Percentiles rank a stretch among this genome's conserved stretches.
Conservation (phyloP, 1,140 invertebrate genomes). For the Drosophila guanche region DNA sequence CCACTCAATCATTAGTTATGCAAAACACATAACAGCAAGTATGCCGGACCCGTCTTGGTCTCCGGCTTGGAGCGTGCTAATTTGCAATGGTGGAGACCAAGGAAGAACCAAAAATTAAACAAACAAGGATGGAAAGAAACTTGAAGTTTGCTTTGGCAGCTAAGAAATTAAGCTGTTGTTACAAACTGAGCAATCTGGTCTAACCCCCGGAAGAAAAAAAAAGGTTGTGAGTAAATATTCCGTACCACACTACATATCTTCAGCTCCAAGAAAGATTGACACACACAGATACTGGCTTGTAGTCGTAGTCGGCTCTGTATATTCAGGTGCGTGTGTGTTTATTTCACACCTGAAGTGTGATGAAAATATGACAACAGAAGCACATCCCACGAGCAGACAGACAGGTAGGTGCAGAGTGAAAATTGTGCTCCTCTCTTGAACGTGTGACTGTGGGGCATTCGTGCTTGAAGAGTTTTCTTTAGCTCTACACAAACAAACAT, state of each 20-base stretch:
- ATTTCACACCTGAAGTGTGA: slow-evolving; percentile 78
- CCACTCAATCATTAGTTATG: slow-evolving; percentile 50
- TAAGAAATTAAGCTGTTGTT: slow-evolving; percentile 61
- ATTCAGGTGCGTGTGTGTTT: slow-evolving; percentile 49
- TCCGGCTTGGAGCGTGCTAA: slow-evolving; percentile 12
- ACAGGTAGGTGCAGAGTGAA: slow-evolving; percentile 64
- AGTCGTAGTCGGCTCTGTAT: neutral
- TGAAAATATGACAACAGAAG: slow-evolving; percentile 75
- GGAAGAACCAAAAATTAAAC: slow-evolving; percentile 33
- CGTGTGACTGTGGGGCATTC: slow-evolving; percentile 75
- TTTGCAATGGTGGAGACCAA: slow-evolving; percentile 30
- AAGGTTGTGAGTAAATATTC: slow-evolving; percentile 40
- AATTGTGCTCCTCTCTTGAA: slow-evolving; percentile 60
- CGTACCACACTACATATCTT: slow-evolving; percentile 27
- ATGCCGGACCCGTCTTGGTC: slow-evolving; percentile 1
- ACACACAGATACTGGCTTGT: slow-evolving; percentile 6
- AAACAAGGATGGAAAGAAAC: slow-evolving; percentile 22
- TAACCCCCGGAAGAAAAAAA: neutral
- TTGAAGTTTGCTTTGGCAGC: slow-evolving; percentile 40
- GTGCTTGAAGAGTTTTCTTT: slow-evolving; percentile 76
- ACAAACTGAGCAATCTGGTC: slow-evolving; percentile 4
- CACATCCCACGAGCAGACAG: slow-evolving; percentile 54
- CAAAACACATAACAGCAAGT: slow-evolving; percentile 43
- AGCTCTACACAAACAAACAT: slow-evolving; percentile 58
- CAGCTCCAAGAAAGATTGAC: slow-evolving; percentile 12